Conservation (phyloP, 1,140 invertebrate species). For the Triops cancriformis region DNA sequence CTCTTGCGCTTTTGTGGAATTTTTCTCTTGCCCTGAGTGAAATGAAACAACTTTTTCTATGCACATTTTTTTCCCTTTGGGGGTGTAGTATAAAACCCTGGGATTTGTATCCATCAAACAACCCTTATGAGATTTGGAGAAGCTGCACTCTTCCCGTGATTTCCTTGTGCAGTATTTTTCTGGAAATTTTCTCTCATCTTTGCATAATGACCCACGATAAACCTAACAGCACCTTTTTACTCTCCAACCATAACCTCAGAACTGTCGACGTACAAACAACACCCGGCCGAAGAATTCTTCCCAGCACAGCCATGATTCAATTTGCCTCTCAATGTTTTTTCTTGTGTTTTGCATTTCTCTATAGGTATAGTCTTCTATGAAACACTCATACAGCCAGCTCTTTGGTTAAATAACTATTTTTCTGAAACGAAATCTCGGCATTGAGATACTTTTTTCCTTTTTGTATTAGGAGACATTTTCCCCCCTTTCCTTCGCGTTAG, state of each 20-base stretch:
- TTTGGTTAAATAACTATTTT: background rate
- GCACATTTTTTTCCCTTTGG: background rate
- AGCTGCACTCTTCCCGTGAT: background rate
- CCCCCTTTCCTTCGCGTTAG: background rate
- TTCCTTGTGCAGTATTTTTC: background rate
- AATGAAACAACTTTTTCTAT: background rate
- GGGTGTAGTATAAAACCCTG: background rate
- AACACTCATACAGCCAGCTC: background rate
- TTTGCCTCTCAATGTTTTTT: background rate
- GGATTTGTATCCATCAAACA: constrained; percentile 14
- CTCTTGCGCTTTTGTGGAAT: background rate
- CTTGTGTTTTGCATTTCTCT: background rate
- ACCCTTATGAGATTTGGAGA: constrained; percentile 4
- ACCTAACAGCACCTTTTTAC: background rate
- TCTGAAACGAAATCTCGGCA: background rate
- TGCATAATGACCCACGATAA: background rate
- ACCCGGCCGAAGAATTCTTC: background rate
- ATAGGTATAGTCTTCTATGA: background rate
- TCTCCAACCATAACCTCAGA: background rate
- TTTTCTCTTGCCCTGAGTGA: background rate
- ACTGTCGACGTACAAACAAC: background rate
- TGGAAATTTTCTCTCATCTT: background rate
- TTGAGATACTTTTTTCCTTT: background rate
- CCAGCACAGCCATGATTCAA: background rate
- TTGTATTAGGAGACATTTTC: background rate